Evolutionary conservation across 2,888 invertebrate species (phyloP).

Genomic region (Eurytoma adleriae): DNA sequence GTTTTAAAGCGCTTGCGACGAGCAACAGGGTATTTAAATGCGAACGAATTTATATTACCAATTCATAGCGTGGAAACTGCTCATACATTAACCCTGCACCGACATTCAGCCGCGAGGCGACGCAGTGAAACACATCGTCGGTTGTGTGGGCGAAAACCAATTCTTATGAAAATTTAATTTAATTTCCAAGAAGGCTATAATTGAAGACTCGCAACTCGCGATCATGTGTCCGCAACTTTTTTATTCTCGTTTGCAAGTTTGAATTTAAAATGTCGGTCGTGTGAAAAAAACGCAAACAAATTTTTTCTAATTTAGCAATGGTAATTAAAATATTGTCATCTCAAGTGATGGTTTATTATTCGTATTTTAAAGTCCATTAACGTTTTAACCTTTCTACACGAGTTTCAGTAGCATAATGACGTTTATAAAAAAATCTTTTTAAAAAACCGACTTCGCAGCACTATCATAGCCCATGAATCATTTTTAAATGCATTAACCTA

Average conservation of each 20-base stretch:
- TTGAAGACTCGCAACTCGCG: slow-evolving; percentile 1
- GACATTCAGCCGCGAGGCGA: slow-evolving; percentile 30
- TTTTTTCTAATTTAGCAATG: slow-evolving; percentile 20
- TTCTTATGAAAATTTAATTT: slow-evolving; percentile 51
- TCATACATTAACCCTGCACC: slow-evolving; percentile 47
- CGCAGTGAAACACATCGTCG: neutral
- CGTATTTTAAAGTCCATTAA: too few relatives aligned
- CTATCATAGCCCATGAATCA: too few relatives aligned
- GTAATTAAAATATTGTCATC: slow-evolving; percentile 9
- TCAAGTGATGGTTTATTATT: too few relatives aligned
- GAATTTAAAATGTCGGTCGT: neutral
- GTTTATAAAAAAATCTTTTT: too few relatives aligned
- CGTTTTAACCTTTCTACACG: too few relatives aligned
- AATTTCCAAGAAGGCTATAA: slow-evolving; percentile 33
- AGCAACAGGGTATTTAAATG: slow-evolving; percentile 41
- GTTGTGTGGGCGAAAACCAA: slow-evolving; percentile 35
- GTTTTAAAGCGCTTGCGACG: neutral
- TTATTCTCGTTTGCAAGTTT: neutral
- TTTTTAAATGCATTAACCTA: too few relatives aligned
- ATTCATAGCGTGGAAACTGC: slow-evolving; percentile 52
- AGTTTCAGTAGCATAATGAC: too few relatives aligned
- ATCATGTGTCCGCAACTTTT: neutral
- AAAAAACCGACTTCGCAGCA: too few relatives aligned
- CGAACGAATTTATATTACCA: slow-evolving; percentile 40
- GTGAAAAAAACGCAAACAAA: neutral